Percentiles rank a stretch among this genome's conserved stretches.
Conservation (phyloP, 1,140 invertebrate genomes). For the Tetraneura akinire region DNA sequence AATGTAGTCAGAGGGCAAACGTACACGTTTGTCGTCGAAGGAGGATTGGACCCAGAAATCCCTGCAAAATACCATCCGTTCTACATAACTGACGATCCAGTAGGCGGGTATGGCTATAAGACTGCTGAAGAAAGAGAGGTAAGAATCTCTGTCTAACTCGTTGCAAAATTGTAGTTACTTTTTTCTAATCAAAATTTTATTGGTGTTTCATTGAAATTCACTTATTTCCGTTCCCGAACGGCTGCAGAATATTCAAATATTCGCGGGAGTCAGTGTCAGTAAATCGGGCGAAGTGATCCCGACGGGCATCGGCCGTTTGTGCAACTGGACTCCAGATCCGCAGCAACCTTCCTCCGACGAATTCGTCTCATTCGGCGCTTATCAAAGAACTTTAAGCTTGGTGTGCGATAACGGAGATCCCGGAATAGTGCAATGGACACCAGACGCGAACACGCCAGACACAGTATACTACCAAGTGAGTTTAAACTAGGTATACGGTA, state of each 20-base stretch:
- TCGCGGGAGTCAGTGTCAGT: conserved; percentile 73
- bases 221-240: too few species aligned
- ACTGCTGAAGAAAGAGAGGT: conserved; percentile 79
- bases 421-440: conserved; percentile 83
- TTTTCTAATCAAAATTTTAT: too few species aligned
- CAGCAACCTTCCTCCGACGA: conserved; percentile 74
- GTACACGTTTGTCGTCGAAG: conserved; percentile 90
- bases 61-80: conserved; percentile 90
- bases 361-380: conserved; percentile 83
- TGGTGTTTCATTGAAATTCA: too few species aligned
- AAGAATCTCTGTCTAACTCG: too few species aligned
- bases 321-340: conserved; percentile 80
- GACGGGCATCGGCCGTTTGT: conserved; percentile 76
- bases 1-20: conserved; percentile 85
- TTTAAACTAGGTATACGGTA: too few species aligned
- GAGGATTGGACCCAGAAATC: conserved; percentile 74
- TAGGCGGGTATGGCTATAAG: conserved; percentile 87
- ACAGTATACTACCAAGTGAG: conserved; percentile 90
- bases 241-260: conserved; percentile 76
- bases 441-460: conserved; percentile 82
- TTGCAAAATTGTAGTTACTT: too few species aligned
- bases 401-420: conserved; percentile 82
- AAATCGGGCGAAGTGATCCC: conserved; percentile 69
- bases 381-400: conserved; percentile 79
- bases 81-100: conserved; percentile 90